Percentiles rank a stretch among this genome's conserved stretches.
phyloP scores from a whole-genome alignment of 2,113 vertebrate genomes.

The Cyphomyrus plagiostoma region DNA sequence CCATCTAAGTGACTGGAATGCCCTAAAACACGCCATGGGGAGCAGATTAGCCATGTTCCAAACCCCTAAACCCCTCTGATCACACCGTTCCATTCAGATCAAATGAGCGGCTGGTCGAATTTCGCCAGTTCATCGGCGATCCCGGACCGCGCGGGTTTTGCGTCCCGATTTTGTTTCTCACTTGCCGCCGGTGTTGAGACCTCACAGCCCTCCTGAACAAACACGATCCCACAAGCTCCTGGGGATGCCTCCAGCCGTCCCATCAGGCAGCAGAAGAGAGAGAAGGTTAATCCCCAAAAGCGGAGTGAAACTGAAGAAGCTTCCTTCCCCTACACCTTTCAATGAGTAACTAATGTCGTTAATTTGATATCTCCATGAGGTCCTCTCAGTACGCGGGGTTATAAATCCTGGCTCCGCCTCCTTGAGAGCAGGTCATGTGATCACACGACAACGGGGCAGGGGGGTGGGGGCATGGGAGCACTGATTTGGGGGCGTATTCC shows the following conservation, averaged over 20 bases:
- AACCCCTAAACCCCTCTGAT: background rate
- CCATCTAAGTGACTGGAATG: background rate
- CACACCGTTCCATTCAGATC: background rate
- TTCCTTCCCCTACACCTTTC: background rate
- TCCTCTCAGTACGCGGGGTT: background rate
- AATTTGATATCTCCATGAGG: background rate
- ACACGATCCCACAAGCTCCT: background rate
- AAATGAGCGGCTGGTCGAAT: background rate
- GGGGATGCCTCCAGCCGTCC: background rate
- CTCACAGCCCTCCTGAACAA: background rate
- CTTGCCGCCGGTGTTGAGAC: background rate
- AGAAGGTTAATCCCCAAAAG: background rate
- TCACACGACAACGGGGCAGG: background rate
- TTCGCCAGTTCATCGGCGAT: background rate
- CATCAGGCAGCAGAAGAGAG: background rate
- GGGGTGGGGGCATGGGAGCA: background rate
- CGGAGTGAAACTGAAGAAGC: background rate
- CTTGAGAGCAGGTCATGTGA: background rate
- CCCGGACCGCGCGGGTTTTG: background rate
- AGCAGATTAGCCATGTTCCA: background rate
- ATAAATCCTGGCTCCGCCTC: background rate
- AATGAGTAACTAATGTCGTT: slow-evolving; percentile 1
- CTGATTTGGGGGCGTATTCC: background rate
- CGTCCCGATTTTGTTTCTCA: background rate
- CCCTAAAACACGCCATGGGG: background rate